Evolutionary conservation across 1,140 invertebrate genomes (phyloP).

Genomic region (Chionoecetes opilio): DNA sequence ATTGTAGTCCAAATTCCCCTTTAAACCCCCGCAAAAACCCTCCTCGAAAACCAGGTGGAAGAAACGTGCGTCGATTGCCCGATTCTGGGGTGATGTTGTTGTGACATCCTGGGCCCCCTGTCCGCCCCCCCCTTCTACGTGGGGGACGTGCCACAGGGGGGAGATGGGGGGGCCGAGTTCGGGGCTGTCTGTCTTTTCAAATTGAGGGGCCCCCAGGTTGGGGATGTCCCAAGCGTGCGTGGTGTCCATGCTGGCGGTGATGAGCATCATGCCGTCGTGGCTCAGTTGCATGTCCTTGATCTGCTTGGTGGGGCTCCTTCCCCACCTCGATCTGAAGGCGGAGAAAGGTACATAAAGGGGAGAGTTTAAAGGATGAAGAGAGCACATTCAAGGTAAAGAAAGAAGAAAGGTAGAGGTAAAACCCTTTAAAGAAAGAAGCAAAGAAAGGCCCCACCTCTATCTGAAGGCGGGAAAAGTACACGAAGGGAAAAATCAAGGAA

Average conservation of each 20-base stretch:
- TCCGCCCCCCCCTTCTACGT: slow-evolving; percentile 97
- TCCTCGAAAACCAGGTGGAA: slow-evolving; percentile 99
- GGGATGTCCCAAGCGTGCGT: slow-evolving; percentile 97
- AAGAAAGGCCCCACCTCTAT: too few species aligned
- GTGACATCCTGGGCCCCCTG: slow-evolving; percentile 99
- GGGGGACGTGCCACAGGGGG: slow-evolving; percentile 93
- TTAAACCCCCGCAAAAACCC: slow-evolving; percentile 99
- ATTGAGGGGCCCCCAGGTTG: slow-evolving; percentile 93
- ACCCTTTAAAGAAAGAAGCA: too few species aligned
- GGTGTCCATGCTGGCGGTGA: slow-evolving; percentile 97
- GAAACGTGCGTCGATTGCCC: slow-evolving; percentile 99
- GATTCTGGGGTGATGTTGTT: slow-evolving; percentile 95
- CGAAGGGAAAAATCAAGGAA: neutral
- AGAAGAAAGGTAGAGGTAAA: too few species aligned
- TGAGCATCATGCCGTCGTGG: slow-evolving; percentile 97
- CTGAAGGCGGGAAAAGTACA: too few species aligned
- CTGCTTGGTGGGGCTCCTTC: slow-evolving; percentile 91
- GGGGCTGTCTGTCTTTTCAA: slow-evolving; percentile 97
- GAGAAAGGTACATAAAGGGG: too few species aligned
- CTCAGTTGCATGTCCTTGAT: slow-evolving; percentile 98
- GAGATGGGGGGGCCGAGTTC: slow-evolving; percentile 98
- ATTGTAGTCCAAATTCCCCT: slow-evolving; percentile 99
- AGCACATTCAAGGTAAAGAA: too few species aligned
- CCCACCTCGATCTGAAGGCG: slow-evolving; percentile 86
- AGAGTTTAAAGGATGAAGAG: too few species aligned